Evolutionary conservation across 2,113 vertebrate species (phyloP).

Genomic region (Mastomys coucha): DNA sequence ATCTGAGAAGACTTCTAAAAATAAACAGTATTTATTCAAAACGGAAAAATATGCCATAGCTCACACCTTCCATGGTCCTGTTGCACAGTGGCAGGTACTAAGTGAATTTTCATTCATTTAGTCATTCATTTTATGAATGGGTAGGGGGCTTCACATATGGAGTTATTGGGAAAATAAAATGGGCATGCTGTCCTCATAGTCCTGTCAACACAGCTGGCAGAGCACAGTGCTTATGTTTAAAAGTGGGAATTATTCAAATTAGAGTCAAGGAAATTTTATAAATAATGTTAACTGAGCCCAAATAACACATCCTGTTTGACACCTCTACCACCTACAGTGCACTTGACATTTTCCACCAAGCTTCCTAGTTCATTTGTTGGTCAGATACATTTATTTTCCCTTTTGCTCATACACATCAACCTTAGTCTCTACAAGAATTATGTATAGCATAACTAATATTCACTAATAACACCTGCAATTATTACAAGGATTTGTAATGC

Average conservation of each 20-base stretch:
- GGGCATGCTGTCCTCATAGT: not conserved
- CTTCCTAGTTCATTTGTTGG: not conserved
- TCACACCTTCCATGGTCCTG: not conserved
- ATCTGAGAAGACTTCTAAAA: conserved; percentile 34
- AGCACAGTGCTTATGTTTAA: conserved; percentile 2
- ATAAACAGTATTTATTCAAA: not conserved
- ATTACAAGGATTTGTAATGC: not conserved
- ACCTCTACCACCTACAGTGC: not conserved
- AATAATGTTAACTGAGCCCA: conserved; percentile 25
- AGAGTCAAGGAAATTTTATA: not conserved
- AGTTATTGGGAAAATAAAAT: not conserved
- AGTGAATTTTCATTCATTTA: not conserved
- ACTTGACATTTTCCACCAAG: conserved; percentile 21
- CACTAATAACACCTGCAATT: not conserved
- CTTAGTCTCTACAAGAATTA: not conserved
- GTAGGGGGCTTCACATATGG: not conserved
- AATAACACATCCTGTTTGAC: conserved; percentile 6
- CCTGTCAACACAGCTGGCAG: not conserved
- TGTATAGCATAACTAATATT: not conserved
- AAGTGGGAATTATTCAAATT: conserved; percentile 14
- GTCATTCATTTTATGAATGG: conserved; percentile 19
- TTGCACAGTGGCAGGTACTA: not conserved
- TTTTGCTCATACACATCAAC: not conserved
- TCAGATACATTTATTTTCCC: not conserved
- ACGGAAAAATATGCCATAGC: not conserved